These are phyloP conservation scores for Sinonovacula constricta DNA, from an alignment of 1,140 invertebrate genomes.

Conservation along the genomic window DNA sequence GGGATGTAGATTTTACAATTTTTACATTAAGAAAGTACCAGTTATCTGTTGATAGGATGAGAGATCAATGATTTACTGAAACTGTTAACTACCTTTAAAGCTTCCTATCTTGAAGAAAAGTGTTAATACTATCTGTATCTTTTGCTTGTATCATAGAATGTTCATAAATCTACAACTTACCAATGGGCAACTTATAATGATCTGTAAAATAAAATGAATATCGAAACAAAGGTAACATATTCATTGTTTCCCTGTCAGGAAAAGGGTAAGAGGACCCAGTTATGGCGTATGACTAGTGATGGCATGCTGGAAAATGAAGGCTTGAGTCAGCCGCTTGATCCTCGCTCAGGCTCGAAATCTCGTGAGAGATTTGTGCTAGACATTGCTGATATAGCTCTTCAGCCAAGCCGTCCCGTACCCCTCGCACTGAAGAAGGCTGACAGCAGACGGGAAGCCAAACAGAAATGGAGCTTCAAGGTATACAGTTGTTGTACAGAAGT, in stretches of 20 bases:
- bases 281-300: constrained; percentile 95
- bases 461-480: constrained; percentile 92
- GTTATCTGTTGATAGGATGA: too few relatives aligned
- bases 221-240: too few relatives aligned
- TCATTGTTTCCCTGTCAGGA: too few relatives aligned
- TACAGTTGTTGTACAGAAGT: constrained; percentile 15
- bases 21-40: too few relatives aligned
- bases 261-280: constrained; percentile 90
- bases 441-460: constrained; percentile 89
- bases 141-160: too few relatives aligned
- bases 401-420: constrained; percentile 84
- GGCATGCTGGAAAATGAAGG: constrained; percentile 97
- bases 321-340: constrained; percentile 82
- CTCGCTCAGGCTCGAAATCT: constrained; percentile 62
- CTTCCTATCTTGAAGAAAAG: background rate
- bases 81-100: background rate
- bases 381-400: constrained; percentile 90
- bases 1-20: too few relatives aligned
- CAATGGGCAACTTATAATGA: too few relatives aligned
- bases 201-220: too few relatives aligned
- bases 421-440: constrained; percentile 91
- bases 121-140: background rate
- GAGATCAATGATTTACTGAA: too few relatives aligned
- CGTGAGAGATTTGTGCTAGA: constrained; percentile 82
- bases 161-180: too few relatives aligned